Conservation (phyloP, 1,140 invertebrate genomes). For the Nylanderia fulva region DNA sequence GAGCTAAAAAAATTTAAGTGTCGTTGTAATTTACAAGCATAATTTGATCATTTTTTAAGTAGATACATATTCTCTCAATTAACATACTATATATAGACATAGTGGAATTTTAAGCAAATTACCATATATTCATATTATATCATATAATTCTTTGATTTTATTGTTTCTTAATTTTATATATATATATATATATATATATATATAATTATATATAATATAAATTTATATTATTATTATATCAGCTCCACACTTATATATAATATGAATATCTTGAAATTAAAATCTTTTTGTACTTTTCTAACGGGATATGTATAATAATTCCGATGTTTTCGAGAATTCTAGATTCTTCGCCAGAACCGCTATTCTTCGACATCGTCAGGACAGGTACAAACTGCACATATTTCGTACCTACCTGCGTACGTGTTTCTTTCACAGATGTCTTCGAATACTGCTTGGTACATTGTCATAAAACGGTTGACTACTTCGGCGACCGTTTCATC, state of each 20-base stretch:
- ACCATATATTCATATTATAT: not conserved
- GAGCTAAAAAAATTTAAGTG: slow-evolving; percentile 31
- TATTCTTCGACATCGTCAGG: not conserved
- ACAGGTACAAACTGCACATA: slow-evolving; percentile 49
- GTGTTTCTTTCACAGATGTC: slow-evolving; percentile 53
- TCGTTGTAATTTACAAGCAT: not conserved
- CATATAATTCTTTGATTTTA: not conserved
- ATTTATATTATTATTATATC: too few species aligned
- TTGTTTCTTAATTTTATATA: too few species aligned
- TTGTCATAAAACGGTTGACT: slow-evolving; percentile 42
- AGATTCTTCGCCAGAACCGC: not conserved
- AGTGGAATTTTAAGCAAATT: not conserved
- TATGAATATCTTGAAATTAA: not conserved
- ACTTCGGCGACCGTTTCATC: slow-evolving; percentile 18
- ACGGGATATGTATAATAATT: slow-evolving; percentile 7
- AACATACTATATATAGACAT: not conserved
- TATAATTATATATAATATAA: too few species aligned
- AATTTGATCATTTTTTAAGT: not conserved
- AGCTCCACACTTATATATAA: too few species aligned
- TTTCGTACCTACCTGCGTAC: too few species aligned
- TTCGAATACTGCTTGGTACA: slow-evolving; percentile 38
- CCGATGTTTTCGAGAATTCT: slow-evolving; percentile 24
- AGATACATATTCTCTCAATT: too few species aligned
- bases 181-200: too few species aligned
- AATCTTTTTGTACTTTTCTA: not conserved